Evolutionary conservation across 1,140 invertebrate species (phyloP), one percentile per base, ranked within the genome.

Genomic region (Danaus plexippus): DNA sequence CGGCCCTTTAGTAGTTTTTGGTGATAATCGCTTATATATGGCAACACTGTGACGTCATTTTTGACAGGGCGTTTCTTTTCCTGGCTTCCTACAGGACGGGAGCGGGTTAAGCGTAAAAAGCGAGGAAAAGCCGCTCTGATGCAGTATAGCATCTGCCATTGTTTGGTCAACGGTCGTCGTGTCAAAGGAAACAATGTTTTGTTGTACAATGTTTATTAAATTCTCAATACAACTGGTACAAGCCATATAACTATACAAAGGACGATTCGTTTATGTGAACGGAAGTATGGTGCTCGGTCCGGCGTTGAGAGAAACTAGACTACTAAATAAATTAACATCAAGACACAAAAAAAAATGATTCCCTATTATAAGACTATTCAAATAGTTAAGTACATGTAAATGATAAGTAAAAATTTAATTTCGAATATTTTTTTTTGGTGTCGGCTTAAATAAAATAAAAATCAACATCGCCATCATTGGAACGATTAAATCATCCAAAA

Each of bases 21-120:
- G 15, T 15, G 3, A 15, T 15, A 15, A 15, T 15, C 15, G 15
- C 15, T 15, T 15, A 15, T 3, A 15, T 18, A 43, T 64, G 61
- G 57, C 58, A 67, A 63, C 60, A 67, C 53, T 64, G 49, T 15
- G 53, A 52, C 61, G 64, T 67, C 56, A 59, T 41, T 57, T 6
- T 43, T 57, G 64, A 76, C 63, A 58, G 77, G 79, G 83, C 76
- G 79, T 77, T 80, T 75, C 80, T 83, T 85, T 86, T 86, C 83
- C 83, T 83, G 71, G 81, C 83, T 86, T 86, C 77, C 72, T 83
- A 77, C 80, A 74, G 81, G 81, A 57, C 58, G 52, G 62, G 67
- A 65, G 52, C 41, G 63, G 66, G 59, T 53, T 48, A 68, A 65
- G 66, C 69, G 80, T 82, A 81, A 81, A 79, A 85, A 85, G 81